Percentiles rank a stretch among this genome's conserved stretches.
Conservation (phyloP, 2,113 vertebrate species). For the Asarcornis scutulata region DNA sequence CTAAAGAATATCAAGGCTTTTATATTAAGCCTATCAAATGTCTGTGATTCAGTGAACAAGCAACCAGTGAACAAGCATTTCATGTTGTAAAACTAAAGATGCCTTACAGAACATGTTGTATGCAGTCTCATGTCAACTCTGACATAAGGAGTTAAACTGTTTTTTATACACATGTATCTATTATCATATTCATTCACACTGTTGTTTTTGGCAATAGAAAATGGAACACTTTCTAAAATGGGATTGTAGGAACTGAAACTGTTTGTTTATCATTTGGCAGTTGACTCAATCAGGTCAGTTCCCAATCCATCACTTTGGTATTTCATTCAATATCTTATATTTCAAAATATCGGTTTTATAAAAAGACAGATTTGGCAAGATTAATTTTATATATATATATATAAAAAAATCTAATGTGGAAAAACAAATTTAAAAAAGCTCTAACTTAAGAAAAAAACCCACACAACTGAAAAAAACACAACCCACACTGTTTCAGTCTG, state of each 20-base stretch:
- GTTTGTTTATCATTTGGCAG: slow-evolving; percentile 62
- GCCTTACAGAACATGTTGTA: slow-evolving; percentile 29
- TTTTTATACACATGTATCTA: slow-evolving; percentile 60
- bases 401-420: not conserved
- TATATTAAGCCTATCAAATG: slow-evolving; percentile 40
- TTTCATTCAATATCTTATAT: slow-evolving; percentile 55
- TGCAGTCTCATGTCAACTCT: slow-evolving; percentile 44
- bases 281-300: slow-evolving; percentile 52
- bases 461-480: not conserved
- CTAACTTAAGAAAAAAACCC: slow-evolving; percentile 4
- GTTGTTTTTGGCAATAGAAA: slow-evolving; percentile 58
- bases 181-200: slow-evolving; percentile 26
- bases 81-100: slow-evolving; percentile 25
- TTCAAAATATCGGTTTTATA: slow-evolving; percentile 54
- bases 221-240: slow-evolving; percentile 45
- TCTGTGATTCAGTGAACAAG: slow-evolving; percentile 34
- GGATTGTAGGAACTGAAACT: slow-evolving; percentile 48
- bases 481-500: slow-evolving; percentile 17
- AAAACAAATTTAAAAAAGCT: slow-evolving; percentile 36
- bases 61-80: slow-evolving; percentile 35
- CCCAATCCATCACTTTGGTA: slow-evolving; percentile 66
- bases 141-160: slow-evolving; percentile 42
- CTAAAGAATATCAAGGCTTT: slow-evolving; percentile 49
- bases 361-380: slow-evolving; percentile 73
- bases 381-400: not conserved